phyloP scores from a whole-genome alignment of 2,888 invertebrate genomes.

The Micoletzkya japonica region DNA sequence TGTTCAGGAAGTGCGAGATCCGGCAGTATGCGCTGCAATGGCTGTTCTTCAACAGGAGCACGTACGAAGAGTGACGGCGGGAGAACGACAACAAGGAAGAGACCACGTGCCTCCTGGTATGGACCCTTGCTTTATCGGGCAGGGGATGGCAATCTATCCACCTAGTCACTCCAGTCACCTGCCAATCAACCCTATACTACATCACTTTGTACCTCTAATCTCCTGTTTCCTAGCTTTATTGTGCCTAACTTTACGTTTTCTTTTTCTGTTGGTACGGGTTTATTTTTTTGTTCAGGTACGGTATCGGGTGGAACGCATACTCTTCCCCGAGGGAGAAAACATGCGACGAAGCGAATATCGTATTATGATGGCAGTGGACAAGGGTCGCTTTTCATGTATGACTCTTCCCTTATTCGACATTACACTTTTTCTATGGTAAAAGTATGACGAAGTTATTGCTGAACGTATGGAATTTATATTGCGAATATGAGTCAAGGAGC shows the following conservation, averaged over 20 bases:
- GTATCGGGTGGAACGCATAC: conserved; percentile 58
- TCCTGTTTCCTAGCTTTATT: background rate
- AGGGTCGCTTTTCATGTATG: conserved; percentile 83
- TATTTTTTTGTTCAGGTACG: background rate
- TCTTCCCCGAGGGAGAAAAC: conserved; percentile 47
- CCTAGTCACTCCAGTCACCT: too few relatives aligned
- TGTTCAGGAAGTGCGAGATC: conserved; percentile 76
- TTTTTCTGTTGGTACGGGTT: background rate
- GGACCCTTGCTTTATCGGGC: too few relatives aligned
- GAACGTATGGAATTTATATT: too few relatives aligned
- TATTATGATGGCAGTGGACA: conserved; percentile 82
- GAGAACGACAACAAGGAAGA: conserved; percentile 16
- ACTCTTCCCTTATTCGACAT: conserved; percentile 19
- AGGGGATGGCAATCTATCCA: too few relatives aligned
- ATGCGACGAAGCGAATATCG: conserved; percentile 55
- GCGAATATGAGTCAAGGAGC: background rate
- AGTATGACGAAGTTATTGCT: too few relatives aligned
- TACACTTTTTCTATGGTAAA: background rate
- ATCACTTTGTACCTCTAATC: too few relatives aligned
- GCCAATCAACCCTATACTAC: too few relatives aligned
- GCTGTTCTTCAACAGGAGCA: conserved; percentile 82
- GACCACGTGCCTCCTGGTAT: conserved; percentile 29
- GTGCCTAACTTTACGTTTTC: background rate
- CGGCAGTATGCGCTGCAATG: conserved; percentile 91
- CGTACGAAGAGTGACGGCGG: conserved; percentile 55